phyloP scores from a whole-genome alignment of 2,797 vertebrate species.

The Danio choprae region DNA sequence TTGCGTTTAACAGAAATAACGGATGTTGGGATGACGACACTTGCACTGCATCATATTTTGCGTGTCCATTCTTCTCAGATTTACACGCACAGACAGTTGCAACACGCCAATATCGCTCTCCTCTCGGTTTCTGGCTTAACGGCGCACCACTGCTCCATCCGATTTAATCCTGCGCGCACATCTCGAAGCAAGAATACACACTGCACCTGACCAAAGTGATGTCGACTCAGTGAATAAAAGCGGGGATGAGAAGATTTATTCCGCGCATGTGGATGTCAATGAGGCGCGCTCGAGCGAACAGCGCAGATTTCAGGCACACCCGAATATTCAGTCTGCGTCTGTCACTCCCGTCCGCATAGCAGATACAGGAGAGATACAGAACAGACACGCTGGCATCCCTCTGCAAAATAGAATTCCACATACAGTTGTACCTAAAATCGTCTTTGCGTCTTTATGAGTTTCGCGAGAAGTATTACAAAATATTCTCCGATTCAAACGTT shows the following conservation, averaged over 20 bases:
- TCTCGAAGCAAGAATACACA: conserved; percentile 6
- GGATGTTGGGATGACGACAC: conserved; percentile 38
- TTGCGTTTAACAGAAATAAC: conserved; percentile 32
- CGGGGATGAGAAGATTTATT: not conserved
- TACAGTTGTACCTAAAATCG: not conserved
- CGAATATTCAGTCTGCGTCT: conserved; percentile 37
- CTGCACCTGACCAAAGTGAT: not conserved
- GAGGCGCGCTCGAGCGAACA: conserved; percentile 24
- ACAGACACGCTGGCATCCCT: not conserved
- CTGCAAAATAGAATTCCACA: no score
- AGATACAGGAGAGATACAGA: not conserved
- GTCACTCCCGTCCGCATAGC: conserved; percentile 36
- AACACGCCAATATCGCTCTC: conserved; percentile 26
- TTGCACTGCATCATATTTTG: conserved; percentile 33
- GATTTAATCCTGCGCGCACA: conserved; percentile 28
- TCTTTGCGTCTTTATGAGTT: not conserved
- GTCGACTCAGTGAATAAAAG: conserved; percentile 21
- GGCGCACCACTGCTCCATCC: conserved; percentile 30
- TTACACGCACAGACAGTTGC: conserved; percentile 1
- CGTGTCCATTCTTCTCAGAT: conserved; percentile 46
- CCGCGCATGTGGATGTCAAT: not conserved
- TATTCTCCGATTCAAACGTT: not conserved
- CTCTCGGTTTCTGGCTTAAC: conserved; percentile 20
- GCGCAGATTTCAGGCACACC: conserved; percentile 43
- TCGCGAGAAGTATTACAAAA: no score